Conservation (phyloP, 2,113 vertebrate genomes). For the Tetrao urogallus region DNA sequence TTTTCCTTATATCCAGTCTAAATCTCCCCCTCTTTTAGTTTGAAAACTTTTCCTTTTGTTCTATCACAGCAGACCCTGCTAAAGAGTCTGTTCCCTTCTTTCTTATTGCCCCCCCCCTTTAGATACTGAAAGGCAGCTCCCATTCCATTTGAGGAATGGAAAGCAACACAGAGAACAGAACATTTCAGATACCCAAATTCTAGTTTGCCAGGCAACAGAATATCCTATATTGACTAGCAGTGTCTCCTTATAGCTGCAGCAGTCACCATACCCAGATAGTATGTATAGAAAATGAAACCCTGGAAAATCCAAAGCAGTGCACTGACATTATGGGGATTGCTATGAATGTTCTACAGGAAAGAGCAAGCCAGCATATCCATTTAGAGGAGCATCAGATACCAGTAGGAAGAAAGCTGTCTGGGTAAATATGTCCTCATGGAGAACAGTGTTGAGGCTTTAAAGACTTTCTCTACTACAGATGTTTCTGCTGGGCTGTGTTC, state of each 20-base stretch:
- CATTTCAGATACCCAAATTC: background rate
- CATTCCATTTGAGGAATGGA: background rate
- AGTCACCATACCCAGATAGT: background rate
- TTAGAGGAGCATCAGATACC: background rate
- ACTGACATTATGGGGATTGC: background rate
- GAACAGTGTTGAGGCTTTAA: background rate
- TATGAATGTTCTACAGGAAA: background rate
- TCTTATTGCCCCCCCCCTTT: too few species aligned
- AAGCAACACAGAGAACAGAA: background rate
- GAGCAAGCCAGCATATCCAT: background rate
- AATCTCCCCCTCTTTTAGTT: too few species aligned
- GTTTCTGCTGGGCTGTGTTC: background rate
- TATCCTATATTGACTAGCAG: background rate
- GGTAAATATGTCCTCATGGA: rapidly evolving
- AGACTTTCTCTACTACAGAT: background rate
- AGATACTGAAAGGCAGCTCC: too few species aligned
- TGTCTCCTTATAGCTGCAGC: background rate
- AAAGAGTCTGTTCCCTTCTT: too few species aligned
- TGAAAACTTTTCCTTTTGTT: too few species aligned
- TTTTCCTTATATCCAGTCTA: too few species aligned
- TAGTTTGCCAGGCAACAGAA: background rate
- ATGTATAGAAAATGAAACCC: background rate
- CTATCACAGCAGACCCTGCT: too few species aligned
- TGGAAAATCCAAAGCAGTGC: background rate
- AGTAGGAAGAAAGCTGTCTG: background rate